Base-by-base conservation (phyloP, 1,140 invertebrate species). In the Conus betulinus region DNA sequence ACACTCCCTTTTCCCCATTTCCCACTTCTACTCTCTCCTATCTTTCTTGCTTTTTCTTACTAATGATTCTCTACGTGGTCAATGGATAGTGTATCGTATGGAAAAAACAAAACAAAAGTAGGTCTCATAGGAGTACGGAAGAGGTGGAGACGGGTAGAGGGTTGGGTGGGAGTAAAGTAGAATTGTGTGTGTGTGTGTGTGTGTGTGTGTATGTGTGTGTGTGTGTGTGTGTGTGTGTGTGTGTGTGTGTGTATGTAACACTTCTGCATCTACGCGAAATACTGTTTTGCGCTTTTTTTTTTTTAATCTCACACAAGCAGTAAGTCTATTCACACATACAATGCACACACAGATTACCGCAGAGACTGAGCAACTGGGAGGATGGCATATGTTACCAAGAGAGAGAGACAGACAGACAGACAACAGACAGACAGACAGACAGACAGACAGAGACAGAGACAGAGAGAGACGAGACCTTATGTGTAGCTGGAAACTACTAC, bases 161-260 rank as follows among this genome's bases (percentile, higher is more conserved):
- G 39, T 52, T 78, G 76, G 15, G 76, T 78, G 76, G 15, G 76
- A 23, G 76, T 5, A 25, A 23, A 25, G 11, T 11, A 23, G 76
- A 39, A 39, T 39, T 39, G 39, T 78, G 76, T 78, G 76, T 78
- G 76, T 78, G 76, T 78, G 76, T 78, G 76, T 78, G 76, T 78
- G 76, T 78, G 76, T 78, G 76, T 78, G 76, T 78, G 76, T 78
- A 5, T 78, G 76, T 78, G 76, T 78, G 76, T 78, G 76, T 78
- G 76, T 78, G 76, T 78, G 76, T 78, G 76, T 78, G 76, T 25
- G 76, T 39, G 39, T 39, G 39, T 39, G 39, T 39, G 39, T 78
- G 76, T 25, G 76, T 23, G 11, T 78, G 10, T 39, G 39, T 39
- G 39, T 39, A 3, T 39, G 39, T 39, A 39, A 39, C 39, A 39